These are phyloP conservation scores for Uloborus plumipes DNA, from an alignment of 2,888 invertebrate species.

Conservation along the genomic window DNA sequence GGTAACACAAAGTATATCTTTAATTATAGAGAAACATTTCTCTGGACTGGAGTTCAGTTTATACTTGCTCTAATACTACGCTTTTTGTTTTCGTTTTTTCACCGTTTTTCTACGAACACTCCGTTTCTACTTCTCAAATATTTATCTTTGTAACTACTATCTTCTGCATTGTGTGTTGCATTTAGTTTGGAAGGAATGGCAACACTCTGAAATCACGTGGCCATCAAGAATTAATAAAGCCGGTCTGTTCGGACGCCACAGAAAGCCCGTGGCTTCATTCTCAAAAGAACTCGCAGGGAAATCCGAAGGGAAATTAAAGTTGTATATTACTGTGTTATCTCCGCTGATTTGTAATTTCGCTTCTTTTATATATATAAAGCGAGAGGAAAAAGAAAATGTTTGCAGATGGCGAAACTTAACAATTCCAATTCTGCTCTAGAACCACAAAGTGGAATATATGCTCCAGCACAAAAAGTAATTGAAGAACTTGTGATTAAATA, in stretches of 20 bases:
- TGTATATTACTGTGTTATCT: constrained; percentile 62
- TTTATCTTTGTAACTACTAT: constrained; percentile 63
- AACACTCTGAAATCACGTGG: constrained; percentile 64
- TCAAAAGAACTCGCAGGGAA: constrained; percentile 49
- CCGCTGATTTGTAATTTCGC: constrained; percentile 62
- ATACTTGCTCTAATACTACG: constrained; percentile 58
- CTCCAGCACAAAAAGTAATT: constrained; percentile 19
- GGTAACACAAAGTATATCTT: constrained; percentile 61
- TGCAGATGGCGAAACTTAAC: constrained; percentile 55
- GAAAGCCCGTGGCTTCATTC: constrained; percentile 20
- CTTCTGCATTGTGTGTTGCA: constrained; percentile 28
- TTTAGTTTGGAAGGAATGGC: constrained; percentile 57
- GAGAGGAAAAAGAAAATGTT: constrained; percentile 26
- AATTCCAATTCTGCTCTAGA: constrained; percentile 53
- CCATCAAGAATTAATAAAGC: constrained; percentile 62
- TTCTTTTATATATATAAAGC: constrained; percentile 45
- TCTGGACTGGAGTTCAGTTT: constrained; percentile 53
- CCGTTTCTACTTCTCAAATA: constrained; percentile 57
- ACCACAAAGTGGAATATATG: constrained; percentile 61
- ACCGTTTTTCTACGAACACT: constrained; percentile 33
- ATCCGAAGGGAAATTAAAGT: constrained; percentile 62
- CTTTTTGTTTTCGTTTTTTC: constrained; percentile 30
- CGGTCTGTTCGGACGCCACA: constrained; percentile 11
- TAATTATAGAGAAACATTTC: constrained; percentile 63
- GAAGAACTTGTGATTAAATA: constrained; percentile 8